These are phyloP conservation scores for Erythrolamprus reginae DNA, from an alignment of 2,113 vertebrate genomes.

Conservation along the genomic window DNA sequence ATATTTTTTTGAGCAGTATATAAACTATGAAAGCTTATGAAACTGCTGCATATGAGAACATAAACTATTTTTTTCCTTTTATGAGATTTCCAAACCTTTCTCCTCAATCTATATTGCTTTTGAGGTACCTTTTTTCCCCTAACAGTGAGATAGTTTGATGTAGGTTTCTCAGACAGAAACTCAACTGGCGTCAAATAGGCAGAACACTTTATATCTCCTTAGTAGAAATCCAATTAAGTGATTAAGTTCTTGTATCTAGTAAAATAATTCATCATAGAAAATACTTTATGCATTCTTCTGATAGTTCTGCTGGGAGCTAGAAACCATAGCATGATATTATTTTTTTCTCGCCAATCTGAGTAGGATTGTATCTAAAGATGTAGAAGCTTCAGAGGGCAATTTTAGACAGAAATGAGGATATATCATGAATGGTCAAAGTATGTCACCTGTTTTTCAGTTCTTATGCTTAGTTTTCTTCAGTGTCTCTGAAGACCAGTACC, in stretches of 20 bases:
- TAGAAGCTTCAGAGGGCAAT: not conserved
- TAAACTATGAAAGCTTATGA: not conserved
- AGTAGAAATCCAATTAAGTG: not conserved
- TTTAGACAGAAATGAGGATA: not conserved
- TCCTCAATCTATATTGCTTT: not conserved
- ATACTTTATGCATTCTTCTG: not conserved
- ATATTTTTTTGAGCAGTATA: no score
- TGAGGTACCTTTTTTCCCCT: not conserved
- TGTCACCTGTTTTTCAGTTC: not conserved
- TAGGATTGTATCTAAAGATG: not conserved
- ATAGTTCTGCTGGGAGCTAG: not conserved
- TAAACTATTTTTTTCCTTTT: not conserved
- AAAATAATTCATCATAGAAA: not conserved
- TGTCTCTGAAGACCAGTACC: not conserved
- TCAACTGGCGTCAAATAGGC: not conserved
- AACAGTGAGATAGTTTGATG: not conserved
- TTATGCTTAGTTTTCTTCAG: not conserved
- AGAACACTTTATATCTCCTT: not conserved
- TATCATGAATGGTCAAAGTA: not conserved
- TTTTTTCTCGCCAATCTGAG: not conserved
- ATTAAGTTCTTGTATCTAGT: not conserved
- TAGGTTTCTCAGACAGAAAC: not conserved
- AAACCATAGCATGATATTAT: not conserved
- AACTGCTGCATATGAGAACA: not conserved
- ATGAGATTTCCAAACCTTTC: not conserved